A percentile compares a stretch with the other conserved stretches of the same genome.
phyloP scores from a whole-genome alignment of 2,797 vertebrate genomes.

The Amblyopsis hoosieri region DNA sequence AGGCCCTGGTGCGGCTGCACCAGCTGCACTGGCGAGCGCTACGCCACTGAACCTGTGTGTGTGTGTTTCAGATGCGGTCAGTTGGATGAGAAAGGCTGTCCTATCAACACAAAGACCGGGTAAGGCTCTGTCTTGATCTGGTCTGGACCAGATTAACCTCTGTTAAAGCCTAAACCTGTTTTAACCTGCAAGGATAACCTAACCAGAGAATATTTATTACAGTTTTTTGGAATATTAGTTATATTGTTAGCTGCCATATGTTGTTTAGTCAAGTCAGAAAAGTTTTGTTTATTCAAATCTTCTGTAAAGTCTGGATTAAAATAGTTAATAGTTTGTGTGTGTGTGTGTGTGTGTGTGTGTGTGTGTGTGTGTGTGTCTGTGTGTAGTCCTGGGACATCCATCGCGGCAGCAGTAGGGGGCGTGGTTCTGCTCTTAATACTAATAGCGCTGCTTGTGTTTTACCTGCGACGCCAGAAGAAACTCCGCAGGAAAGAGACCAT shows the following conservation, averaged over 20 bases:
- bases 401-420: slow-evolving; percentile 87
- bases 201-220: no score
- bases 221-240: no score
- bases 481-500: slow-evolving; percentile 88
- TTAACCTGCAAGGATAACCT: no score
- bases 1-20: no score
- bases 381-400: slow-evolving; percentile 86
- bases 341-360: neutral
- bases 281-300: neutral
- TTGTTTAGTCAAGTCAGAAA: no score
- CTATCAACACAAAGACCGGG: slow-evolving; percentile 87
- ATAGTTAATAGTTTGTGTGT: neutral
- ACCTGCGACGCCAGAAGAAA: slow-evolving; percentile 85
- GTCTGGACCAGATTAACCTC: neutral
- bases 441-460: slow-evolving; percentile 80
- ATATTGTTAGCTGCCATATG: no score
- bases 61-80: slow-evolving; percentile 80
- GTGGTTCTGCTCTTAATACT: slow-evolving; percentile 85
- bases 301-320: neutral
- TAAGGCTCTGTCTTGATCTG: slow-evolving; percentile 50
- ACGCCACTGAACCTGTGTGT: neutral
- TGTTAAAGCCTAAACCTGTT: neutral
- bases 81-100: slow-evolving; percentile 89
- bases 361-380: neutral
- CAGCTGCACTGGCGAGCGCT: neutral